These are phyloP conservation scores for Macrophya annulata DNA, from an alignment of 2,888 invertebrate genomes.

Conservation along the genomic window DNA sequence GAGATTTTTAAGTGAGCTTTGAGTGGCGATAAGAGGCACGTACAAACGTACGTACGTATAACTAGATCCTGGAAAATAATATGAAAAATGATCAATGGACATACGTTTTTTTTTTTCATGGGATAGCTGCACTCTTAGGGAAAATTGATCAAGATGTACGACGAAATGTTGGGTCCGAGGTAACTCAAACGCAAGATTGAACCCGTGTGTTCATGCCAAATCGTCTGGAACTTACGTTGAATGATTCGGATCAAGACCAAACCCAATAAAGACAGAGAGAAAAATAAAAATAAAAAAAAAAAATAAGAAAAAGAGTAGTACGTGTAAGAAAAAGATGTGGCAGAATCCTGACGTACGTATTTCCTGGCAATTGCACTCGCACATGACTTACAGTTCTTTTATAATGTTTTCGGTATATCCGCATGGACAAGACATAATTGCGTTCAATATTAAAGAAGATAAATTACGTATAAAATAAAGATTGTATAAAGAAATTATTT, in stretches of 20 bases:
- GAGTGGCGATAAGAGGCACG: neutral
- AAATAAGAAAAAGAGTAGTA: neutral
- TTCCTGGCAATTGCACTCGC: constrained; percentile 17
- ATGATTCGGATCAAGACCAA: constrained; percentile 29
- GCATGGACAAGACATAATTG: neutral
- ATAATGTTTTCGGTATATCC: neutral
- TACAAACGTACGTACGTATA: neutral
- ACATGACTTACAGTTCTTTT: constrained; percentile 11
- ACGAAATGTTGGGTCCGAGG: constrained; percentile 23
- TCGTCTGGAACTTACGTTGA: constrained; percentile 32
- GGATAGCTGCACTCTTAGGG: neutral
- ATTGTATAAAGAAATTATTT: no score
- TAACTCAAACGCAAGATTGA: constrained; percentile 12
- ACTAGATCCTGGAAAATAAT: neutral
- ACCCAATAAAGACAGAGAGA: neutral
- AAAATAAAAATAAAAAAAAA: neutral
- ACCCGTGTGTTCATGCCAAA: constrained; percentile 19
- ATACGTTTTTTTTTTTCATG: neutral
- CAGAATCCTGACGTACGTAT: neutral
- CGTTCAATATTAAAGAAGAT: neutral
- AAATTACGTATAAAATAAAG: neutral
- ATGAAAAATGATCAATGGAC: neutral
- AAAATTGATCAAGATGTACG: constrained; percentile 20
- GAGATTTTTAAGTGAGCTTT: neutral
- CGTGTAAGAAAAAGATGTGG: no score